phyloP scores from a whole-genome alignment of 2,888 invertebrate species.

The Neoascia interrupta region DNA sequence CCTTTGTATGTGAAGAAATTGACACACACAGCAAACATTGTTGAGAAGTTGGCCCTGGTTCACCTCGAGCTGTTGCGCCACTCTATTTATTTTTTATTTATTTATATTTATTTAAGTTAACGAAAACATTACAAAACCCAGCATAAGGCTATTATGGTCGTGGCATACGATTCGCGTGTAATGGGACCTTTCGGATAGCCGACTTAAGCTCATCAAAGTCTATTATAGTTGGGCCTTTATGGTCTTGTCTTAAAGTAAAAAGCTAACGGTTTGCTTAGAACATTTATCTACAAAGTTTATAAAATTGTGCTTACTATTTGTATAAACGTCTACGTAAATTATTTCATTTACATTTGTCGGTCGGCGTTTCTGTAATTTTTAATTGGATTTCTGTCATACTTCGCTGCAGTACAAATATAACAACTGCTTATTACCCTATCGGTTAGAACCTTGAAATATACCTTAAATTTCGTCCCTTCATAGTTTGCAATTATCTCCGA shows the following conservation, averaged over 20 bases:
- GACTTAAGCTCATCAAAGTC: too few species aligned
- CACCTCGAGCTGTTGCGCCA: too few species aligned
- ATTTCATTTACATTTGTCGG: slow-evolving; percentile 70
- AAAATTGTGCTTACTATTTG: slow-evolving; percentile 66
- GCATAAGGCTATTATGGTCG: too few species aligned
- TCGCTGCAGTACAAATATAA: slow-evolving; percentile 43
- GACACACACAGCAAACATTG: too few species aligned
- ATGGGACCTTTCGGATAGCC: too few species aligned
- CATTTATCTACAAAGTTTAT: slow-evolving; percentile 71
- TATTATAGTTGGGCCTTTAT: too few species aligned
- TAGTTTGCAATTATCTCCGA: slow-evolving; percentile 53
- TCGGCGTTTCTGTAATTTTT: slow-evolving; percentile 68
- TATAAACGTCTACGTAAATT: slow-evolving; percentile 69
- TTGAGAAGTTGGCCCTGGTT: too few species aligned
- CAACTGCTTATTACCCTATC: slow-evolving; percentile 64
- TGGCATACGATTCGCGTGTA: too few species aligned
- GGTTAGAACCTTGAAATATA: slow-evolving; percentile 42
- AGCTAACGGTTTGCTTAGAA: slow-evolving; percentile 64
- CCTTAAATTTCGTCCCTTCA: slow-evolving; percentile 36
- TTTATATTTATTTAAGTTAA: too few species aligned
- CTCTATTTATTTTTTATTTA: too few species aligned
- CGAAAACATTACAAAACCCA: too few species aligned
- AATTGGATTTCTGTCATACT: slow-evolving; percentile 63
- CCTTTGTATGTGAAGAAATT: too few species aligned
- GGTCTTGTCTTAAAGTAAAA: slow-evolving; percentile 35